A percentile compares a stretch with the other conserved stretches of the same genome.
Evolutionary conservation across 2,797 vertebrate species (phyloP).

Genomic region (Ataeniobius toweri): DNA sequence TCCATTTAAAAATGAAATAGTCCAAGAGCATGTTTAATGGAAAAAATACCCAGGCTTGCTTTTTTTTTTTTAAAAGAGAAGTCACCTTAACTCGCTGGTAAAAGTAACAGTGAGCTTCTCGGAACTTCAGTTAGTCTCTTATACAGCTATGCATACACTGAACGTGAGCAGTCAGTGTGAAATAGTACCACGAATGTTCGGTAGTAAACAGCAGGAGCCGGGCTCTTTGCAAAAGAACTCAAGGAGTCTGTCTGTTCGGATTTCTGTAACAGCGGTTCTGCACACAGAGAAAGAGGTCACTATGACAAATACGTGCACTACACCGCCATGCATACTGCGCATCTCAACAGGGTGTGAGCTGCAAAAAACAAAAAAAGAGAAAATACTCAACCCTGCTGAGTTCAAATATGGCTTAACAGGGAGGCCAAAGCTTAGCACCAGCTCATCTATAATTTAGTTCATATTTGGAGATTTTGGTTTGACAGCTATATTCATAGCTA

Average conservation of each 20-base stretch:
- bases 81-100: slow-evolving; percentile 6
- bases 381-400: slow-evolving; percentile 22
- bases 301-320: slow-evolving; percentile 63
- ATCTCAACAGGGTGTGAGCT: slow-evolving; percentile 31
- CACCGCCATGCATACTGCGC: slow-evolving; percentile 47
- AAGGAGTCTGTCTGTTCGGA: slow-evolving; percentile 42
- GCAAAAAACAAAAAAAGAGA: neutral
- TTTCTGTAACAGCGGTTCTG: slow-evolving; percentile 24
- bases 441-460: slow-evolving; percentile 13
- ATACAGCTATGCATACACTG: neutral
- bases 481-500: neutral
- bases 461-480: neutral
- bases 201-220: slow-evolving; percentile 38
- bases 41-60: neutral
- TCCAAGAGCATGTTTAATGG: neutral
- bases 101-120: slow-evolving; percentile 6
- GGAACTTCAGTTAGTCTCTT: slow-evolving; percentile 8
- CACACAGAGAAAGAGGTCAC: slow-evolving; percentile 58
- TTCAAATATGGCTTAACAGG: slow-evolving; percentile 24
- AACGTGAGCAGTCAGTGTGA: slow-evolving; percentile 14
- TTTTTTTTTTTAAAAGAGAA: slow-evolving; percentile 23
- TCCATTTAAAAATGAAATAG: neutral
- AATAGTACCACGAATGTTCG: slow-evolving; percentile 46
- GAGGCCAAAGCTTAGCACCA: slow-evolving; percentile 1
- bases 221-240: slow-evolving; percentile 22